Evolutionary conservation across 1,140 invertebrate species (phyloP).

Genomic region (Pemphigus obesinymphae): DNA sequence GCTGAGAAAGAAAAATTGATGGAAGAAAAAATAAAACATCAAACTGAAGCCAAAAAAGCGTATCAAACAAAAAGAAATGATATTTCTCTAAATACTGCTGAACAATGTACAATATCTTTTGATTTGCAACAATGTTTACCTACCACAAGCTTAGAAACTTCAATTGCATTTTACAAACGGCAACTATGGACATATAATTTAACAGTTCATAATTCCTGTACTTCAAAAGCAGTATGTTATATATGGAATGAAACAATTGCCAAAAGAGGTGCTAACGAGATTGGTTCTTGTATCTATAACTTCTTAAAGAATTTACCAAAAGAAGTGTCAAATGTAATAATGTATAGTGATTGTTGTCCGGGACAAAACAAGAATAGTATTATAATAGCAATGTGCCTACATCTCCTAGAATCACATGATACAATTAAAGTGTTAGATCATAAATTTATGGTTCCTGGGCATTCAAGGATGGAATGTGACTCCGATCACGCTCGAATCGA

Average conservation of each 20-base stretch:
- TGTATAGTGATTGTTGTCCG: constrained; percentile 47
- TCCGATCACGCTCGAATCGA: constrained; percentile 44
- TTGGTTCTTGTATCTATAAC: neutral
- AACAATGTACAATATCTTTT: neutral
- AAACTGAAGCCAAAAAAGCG: neutral
- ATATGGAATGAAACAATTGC: neutral
- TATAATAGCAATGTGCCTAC: constrained; percentile 44
- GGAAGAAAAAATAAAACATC: neutral
- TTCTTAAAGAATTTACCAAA: neutral
- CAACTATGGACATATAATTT: constrained; percentile 39
- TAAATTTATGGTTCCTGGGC: constrained; percentile 48
- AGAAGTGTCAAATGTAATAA: neutral
- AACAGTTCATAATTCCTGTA: constrained; percentile 1
- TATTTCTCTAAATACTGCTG: neutral
- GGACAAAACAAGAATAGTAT: constrained; percentile 49
- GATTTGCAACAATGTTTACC: constrained; percentile 43
- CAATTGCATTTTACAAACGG: constrained; percentile 40
- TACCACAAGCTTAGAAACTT: constrained; percentile 25
- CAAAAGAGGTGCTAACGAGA: constrained; percentile 5
- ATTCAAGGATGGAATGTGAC: constrained; percentile 47
- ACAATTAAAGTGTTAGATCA: constrained; percentile 46
- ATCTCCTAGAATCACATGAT: neutral
- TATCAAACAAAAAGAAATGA: neutral
- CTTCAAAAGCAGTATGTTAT: neutral
- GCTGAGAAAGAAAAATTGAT: neutral